These are phyloP conservation scores for Drosophila koepferae DNA, from an alignment of 2,888 invertebrate genomes.

Conservation along the genomic window DNA sequence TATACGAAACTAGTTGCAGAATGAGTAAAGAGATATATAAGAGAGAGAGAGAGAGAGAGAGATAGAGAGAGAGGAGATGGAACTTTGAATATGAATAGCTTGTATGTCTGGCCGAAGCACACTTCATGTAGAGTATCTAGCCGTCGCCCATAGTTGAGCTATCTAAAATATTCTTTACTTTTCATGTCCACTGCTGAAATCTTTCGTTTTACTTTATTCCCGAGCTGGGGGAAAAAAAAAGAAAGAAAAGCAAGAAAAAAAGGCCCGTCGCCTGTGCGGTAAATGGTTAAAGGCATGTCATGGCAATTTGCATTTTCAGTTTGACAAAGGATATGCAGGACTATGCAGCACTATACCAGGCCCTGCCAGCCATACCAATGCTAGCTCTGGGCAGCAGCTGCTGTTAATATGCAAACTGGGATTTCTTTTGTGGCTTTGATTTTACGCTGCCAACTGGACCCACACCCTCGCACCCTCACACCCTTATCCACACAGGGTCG, in stretches of 20 bases:
- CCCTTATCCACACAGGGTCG: too few relatives aligned
- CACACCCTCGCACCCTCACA: neutral
- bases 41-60: too few relatives aligned
- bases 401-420: constrained; percentile 78
- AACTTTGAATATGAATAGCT: too few relatives aligned
- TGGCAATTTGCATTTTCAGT: constrained; percentile 78
- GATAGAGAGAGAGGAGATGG: too few relatives aligned
- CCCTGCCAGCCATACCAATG: constrained; percentile 23
- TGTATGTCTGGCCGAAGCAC: too few relatives aligned
- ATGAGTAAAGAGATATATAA: too few relatives aligned
- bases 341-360: constrained; percentile 35
- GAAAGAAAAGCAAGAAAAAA: constrained; percentile 4
- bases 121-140: constrained; percentile 15
- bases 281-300: constrained; percentile 79
- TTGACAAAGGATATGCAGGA: constrained; percentile 77
- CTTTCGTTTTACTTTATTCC: constrained; percentile 75
- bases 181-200: constrained; percentile 62
- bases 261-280: constrained; percentile 43
- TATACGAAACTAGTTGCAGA: constrained; percentile 5
- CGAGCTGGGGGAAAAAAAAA: constrained; percentile 26
- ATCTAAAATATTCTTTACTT: constrained; percentile 17
- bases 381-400: constrained; percentile 60
- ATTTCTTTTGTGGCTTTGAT: constrained; percentile 79
- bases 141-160: neutral
- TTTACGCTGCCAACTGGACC: constrained; percentile 37